Percentiles rank a stretch among this genome's conserved stretches.
Conservation (phyloP, 2,888 invertebrate genomes). For the Platynereis dumerilii region DNA sequence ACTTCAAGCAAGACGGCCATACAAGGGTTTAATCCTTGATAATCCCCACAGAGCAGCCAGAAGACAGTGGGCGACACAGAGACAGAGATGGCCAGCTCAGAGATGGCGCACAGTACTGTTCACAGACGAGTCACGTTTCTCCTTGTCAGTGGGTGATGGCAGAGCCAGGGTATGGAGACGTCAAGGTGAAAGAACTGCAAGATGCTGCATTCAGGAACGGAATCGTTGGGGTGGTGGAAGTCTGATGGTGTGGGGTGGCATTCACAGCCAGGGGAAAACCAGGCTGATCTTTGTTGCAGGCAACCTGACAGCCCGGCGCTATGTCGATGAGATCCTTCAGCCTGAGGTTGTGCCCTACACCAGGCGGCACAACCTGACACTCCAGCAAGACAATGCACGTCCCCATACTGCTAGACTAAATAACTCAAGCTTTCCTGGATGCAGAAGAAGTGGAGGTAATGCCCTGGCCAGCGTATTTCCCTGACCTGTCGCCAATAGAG, state of each 20-base stretch:
- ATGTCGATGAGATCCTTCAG: too few species aligned
- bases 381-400: too few species aligned
- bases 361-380: too few species aligned
- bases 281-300: background rate
- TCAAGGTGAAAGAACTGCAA: background rate
- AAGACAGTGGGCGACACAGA: background rate
- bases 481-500: background rate
- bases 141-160: background rate
- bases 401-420: too few species aligned
- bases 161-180: background rate
- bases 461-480: background rate
- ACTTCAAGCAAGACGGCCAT: background rate
- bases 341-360: too few species aligned
- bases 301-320: too few species aligned
- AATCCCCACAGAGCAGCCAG: background rate
- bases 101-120: too few species aligned
- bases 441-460: background rate
- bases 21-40: background rate
- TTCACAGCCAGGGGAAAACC: background rate
- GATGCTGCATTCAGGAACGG: background rate
- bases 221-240: background rate
- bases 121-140: slow-evolving; percentile 1
- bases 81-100: slow-evolving; percentile 1
- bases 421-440: background rate
- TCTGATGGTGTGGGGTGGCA: slow-evolving; percentile 1